These are phyloP conservation scores for Drosophila lacicola DNA, from an alignment of 2,888 invertebrate genomes.

Conservation along the genomic window DNA sequence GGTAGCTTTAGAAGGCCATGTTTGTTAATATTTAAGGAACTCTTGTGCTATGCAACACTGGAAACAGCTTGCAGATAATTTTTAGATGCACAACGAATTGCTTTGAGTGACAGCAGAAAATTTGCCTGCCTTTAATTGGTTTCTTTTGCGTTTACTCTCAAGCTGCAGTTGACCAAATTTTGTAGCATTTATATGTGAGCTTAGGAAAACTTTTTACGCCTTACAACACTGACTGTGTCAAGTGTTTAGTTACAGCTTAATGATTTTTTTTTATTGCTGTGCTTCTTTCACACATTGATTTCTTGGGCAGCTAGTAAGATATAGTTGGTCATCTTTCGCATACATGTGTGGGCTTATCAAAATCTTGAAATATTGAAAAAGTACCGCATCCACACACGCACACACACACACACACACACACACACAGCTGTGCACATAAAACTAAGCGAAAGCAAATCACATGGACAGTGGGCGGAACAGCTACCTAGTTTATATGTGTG, in stretches of 20 bases:
- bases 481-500: constrained; percentile 8
- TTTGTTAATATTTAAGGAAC: too few relatives aligned
- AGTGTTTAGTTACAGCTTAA: not conserved
- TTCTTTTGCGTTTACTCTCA: too few relatives aligned
- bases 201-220: not conserved
- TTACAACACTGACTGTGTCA: not conserved
- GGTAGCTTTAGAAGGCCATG: too few relatives aligned
- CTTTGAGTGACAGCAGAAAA: too few relatives aligned
- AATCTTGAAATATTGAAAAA: constrained; percentile 62
- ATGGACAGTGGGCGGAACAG: constrained; percentile 46
- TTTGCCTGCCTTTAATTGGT: too few relatives aligned
- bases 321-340: constrained; percentile 6
- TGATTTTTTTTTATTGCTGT: not conserved
- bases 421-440: constrained; percentile 16
- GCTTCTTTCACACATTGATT: not conserved
- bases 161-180: too few relatives aligned
- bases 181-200: not conserved
- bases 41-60: too few relatives aligned
- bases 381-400: constrained; percentile 6
- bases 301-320: not conserved
- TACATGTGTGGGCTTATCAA: constrained; percentile 52
- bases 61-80: too few relatives aligned
- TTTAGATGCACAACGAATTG: too few relatives aligned
- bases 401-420: constrained; percentile 18
- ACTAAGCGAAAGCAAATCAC: constrained; percentile 48